Evolutionary conservation across 2,113 vertebrate genomes (phyloP).

Genomic region (Anas platyrhynchos): DNA sequence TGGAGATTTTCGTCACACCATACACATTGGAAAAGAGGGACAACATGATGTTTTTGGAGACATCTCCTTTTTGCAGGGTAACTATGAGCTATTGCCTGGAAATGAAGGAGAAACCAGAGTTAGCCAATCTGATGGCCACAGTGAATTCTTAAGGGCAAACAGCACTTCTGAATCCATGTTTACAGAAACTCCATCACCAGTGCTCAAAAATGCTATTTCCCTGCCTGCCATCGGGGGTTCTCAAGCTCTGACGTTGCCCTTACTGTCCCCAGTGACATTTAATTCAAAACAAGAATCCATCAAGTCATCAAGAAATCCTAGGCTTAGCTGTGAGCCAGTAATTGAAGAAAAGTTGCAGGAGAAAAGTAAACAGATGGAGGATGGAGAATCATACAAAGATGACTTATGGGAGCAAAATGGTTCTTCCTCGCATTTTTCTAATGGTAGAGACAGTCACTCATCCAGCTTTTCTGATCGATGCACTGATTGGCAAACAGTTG

Average conservation of each 20-base stretch:
- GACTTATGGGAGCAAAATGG: slow-evolving; percentile 78
- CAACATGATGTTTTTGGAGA: slow-evolving; percentile 95
- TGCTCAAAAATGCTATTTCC: slow-evolving; percentile 98
- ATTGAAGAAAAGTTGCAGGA: slow-evolving; percentile 80
- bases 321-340: slow-evolving; percentile 82
- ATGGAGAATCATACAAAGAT: slow-evolving; percentile 77
- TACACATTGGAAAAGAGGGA: slow-evolving; percentile 96
- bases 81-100: slow-evolving; percentile 93
- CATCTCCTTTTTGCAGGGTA: slow-evolving; percentile 97
- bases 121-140: slow-evolving; percentile 81
- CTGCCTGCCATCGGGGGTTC: slow-evolving; percentile 94
- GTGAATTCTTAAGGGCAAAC: slow-evolving; percentile 90
- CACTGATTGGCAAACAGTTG: slow-evolving; percentile 87
- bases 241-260: slow-evolving; percentile 92
- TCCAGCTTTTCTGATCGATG: slow-evolving; percentile 85
- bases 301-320: slow-evolving; percentile 77
- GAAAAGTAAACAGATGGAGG: slow-evolving; percentile 75
- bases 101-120: slow-evolving; percentile 77
- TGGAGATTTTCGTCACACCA: slow-evolving; percentile 97
- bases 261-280: slow-evolving; percentile 87
- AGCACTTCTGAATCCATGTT: slow-evolving; percentile 93
- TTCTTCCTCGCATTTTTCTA: slow-evolving; percentile 76
- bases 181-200: slow-evolving; percentile 91
- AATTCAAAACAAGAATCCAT: slow-evolving; percentile 84
- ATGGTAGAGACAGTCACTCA: slow-evolving; percentile 80